Base-by-base conservation (phyloP, 2,797 vertebrate species). In the Sebastes hubbsi region DNA sequence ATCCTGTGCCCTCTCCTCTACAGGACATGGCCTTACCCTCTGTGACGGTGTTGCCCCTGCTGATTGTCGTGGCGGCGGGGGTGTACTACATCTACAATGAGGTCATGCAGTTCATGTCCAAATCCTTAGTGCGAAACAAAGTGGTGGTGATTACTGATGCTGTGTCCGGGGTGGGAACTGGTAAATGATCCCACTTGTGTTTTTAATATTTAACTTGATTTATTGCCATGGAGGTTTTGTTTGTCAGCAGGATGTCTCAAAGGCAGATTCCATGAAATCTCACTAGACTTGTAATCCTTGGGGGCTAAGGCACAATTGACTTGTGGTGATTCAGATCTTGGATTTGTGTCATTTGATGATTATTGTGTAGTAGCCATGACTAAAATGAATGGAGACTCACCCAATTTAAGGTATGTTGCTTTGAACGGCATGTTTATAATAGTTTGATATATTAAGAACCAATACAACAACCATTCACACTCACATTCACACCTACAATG, bases 131-230 rank as follows among this genome's bases (percentile, higher is more conserved):
- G 88, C 95, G 96, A 83, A 99, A 98, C 94, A 98, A 99, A 91
- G 98, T 99, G 69, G 97, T 99, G 84, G 97, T 99, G 89, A 97
- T 99, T 88, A 97, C 97, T 0, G 98, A 99, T 60, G 98, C 98
- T n/a, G 95, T 97, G 79, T 98, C 98, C 0, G 97, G 97, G 22
- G 92, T 98, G 72, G 98, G 98, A 83, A 95, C 95, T 46, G 98
- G 98, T 99, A 96, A 97, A 88, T 74, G 2, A 83, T 80, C 22
- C 46, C 4, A 27, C 14, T n/a, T 75, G 0, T 81, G 61, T 64
- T 68, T 64, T 62, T 22, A 29, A 55, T 70, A 20, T 72, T 78
- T 36, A 18, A 62, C 16, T 2, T 74, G 6, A 4, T 55, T 66
- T 12, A 68, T 25, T 56, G 20, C 11, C 32, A 29, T 8, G 2